Evolutionary conservation across 2,113 vertebrate genomes (phyloP), one percentile per base, ranked within the genome.

Genomic region (Struthidea cinerea): DNA sequence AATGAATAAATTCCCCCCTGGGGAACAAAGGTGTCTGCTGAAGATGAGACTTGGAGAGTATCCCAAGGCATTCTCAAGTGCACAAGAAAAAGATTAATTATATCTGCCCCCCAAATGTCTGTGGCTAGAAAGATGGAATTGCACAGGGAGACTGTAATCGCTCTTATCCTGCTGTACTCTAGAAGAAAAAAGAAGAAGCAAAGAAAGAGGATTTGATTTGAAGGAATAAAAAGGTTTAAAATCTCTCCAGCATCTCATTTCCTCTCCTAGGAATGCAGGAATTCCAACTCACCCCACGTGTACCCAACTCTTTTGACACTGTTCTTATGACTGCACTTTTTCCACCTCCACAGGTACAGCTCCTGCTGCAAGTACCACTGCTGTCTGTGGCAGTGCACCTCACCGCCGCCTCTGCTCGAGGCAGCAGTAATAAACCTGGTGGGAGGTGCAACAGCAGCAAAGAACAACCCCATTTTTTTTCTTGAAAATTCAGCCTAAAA

Each of bases 11-110:
- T 73, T 16, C 20, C 6, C 10, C 32, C 18, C 11, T 3, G 2
- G 53, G 60, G 55, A 97, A n/a, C 44, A 84, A 91, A 94, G 77
- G 87, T 95, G 56, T 56, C 71, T 52, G 47, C 71, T 67, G 73
- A 92, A 57, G 52, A 77, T n/a, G 89, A 92, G 59, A 78, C 42
- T 77, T 95, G 69, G 89, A 95, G 47, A 68, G 52, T 73, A 84
- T 93, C 53, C 70, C 65, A 89, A 79, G 28, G 50, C 41, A 68
- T 77, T 84, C 56, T 82, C 53, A 82, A 94, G 61, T 69, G 37
- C 65, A 89, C 1, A 21, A 84, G 69, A 56, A 83, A 88, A 93
- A 69, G 49, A 94, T 94, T 89, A 92, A 91, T 92, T 94, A 35
- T 61, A 84, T 65, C 81, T 94, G 37, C 16, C 22, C 64, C 69